Base-by-base conservation (phyloP, 2,113 vertebrate genomes). In the Pteruthius melanotis region DNA sequence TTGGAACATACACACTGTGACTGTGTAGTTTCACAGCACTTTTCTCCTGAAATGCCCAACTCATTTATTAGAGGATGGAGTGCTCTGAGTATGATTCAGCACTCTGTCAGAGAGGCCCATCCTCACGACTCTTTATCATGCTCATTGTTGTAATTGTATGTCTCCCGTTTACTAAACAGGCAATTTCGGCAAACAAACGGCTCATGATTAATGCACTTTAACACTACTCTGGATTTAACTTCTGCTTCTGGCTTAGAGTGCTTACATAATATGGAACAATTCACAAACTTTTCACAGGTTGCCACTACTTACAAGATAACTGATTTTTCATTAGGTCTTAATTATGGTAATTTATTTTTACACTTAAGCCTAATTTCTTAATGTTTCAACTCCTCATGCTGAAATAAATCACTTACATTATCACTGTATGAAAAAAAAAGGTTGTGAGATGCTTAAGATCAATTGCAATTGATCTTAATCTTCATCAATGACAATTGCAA, bases 101-200 rank as follows among this genome's bases (percentile, higher is more conserved):
- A 27, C 17, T 83, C 71, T 74, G 60, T 77, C 47, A 66, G 69
- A 66, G 20, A 12, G 23, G 54, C 54, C 81, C 35, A 87, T 65
- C 77, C 63, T 54, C 87, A 78, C 0, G 0, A 64, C 37, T 45
- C 31, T 52, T 52, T 27, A 49, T 27, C 37, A 82, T 0, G 0
- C 11, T 79, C 27, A 70, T 9, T 52, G 24, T 60, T 71, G 4
- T 79, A 87, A 82, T 1, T 76, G 19, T n/a, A 57, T 17, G 13
- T 64, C 50, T 92, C n/a, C 28, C 28, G 44, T 45, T 72, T 92
- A 82, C 78, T 53, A 72, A 85, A 83, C 35, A 60, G n/a, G 44
- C 61, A 90, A 53, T 57, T 91, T 86, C 57, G 65, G 13, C 12
- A n/a, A 92, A 94, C 20, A 92, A 86, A 90, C 21, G 20, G n/a